phyloP scores from a whole-genome alignment of 2,888 invertebrate species.

The Monoplex corrugatus region DNA sequence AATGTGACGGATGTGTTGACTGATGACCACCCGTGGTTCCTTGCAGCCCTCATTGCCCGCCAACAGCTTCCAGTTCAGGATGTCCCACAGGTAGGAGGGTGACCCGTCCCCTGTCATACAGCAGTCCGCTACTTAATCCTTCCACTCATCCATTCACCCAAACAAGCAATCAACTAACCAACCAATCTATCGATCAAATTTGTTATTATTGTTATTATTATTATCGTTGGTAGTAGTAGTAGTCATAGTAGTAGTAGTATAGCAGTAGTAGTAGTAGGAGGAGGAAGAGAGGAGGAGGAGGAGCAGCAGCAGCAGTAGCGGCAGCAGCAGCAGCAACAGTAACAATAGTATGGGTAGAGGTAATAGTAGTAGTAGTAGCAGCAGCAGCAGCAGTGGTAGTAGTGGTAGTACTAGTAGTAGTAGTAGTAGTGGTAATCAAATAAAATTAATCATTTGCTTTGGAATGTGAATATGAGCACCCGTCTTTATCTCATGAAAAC shows the following conservation, averaged over 20 bases:
- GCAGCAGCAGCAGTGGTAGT: constrained; percentile 1
- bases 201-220: too few species aligned
- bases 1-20: constrained; percentile 37
- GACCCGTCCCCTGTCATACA: constrained; percentile 34
- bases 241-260: constrained; percentile 23
- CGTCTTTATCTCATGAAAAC: too few species aligned
- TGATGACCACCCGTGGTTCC: constrained; percentile 42
- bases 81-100: constrained; percentile 42
- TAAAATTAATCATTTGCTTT: too few species aligned
- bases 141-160: too few species aligned
- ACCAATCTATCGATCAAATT: too few species aligned
- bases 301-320: not conserved
- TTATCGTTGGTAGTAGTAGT: not conserved
- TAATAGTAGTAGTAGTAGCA: constrained; percentile 2
- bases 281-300: not conserved
- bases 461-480: too few species aligned
- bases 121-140: too few species aligned
- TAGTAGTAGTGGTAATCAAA: not conserved
- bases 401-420: not conserved
- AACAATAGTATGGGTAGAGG: not conserved
- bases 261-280: not conserved
- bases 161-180: too few species aligned
- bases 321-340: constrained; percentile 6
- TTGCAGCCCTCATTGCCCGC: constrained; percentile 39
- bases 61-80: constrained; percentile 32